Conservation (phyloP, 2,797 vertebrate species). For the Clamator glandarius region DNA sequence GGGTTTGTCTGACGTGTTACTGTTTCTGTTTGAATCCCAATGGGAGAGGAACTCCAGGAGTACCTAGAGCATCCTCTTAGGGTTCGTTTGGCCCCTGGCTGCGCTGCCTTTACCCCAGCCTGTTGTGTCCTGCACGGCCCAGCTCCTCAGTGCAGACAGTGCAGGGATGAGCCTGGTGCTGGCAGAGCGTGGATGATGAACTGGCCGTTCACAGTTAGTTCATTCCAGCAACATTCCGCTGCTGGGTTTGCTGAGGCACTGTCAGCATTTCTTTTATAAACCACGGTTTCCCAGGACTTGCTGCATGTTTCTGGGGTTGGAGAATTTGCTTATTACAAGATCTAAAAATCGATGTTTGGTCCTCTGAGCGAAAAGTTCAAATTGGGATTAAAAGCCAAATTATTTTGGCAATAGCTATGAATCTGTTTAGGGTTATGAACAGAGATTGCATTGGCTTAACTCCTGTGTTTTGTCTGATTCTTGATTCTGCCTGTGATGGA, state of each 20-base stretch:
- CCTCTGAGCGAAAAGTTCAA: background rate
- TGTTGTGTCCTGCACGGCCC: background rate
- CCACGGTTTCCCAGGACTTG: background rate
- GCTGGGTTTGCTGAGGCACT: background rate
- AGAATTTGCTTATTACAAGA: slow-evolving; percentile 13
- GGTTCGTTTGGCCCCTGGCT: background rate
- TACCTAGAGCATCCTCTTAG: accelerated
- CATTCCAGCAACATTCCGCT: slow-evolving; percentile 6
- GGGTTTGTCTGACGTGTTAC: background rate
- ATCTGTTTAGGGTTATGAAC: background rate
- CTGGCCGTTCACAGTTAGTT: background rate
- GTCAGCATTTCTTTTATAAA: slow-evolving; percentile 54
- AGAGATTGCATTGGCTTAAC: background rate
- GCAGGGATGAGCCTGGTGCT: background rate
- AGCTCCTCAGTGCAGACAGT: accelerated
- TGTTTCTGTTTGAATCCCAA: background rate
- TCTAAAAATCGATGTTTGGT: background rate
- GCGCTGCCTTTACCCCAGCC: background rate
- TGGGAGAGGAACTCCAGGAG: background rate
- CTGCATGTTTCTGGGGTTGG: background rate
- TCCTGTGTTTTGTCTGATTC: background rate
- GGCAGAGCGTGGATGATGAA: background rate
- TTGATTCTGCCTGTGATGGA: background rate
- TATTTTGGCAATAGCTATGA: background rate
- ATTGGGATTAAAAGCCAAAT: background rate